These are phyloP conservation scores for Choreutis nemorana DNA, from an alignment of 2,888 invertebrate species.

Conservation along the genomic window DNA sequence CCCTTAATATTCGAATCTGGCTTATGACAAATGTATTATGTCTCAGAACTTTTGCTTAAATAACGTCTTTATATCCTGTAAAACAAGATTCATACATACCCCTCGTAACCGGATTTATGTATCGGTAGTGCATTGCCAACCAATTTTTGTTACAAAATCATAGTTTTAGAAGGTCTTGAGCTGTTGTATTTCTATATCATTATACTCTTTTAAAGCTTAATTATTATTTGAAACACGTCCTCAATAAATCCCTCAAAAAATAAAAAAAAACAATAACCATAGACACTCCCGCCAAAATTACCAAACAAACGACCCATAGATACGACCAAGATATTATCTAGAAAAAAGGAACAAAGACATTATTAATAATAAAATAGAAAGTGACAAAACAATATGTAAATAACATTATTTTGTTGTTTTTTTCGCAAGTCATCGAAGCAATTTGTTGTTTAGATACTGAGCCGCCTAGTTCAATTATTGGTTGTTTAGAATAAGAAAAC, in stretches of 20 bases:
- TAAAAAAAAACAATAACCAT: constrained; percentile 37
- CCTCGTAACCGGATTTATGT: too few relatives aligned
- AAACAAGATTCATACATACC: too few relatives aligned
- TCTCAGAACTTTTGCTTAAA: too few relatives aligned
- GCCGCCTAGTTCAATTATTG: constrained; percentile 32
- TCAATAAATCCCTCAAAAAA: constrained; percentile 27
- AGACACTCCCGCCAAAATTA: constrained; percentile 45
- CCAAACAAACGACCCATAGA: constrained; percentile 34
- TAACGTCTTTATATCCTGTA: too few relatives aligned
- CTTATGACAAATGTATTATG: too few relatives aligned
- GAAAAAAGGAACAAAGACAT: constrained; percentile 19
- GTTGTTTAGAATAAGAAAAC: constrained; percentile 21
- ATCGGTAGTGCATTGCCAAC: too few relatives aligned
- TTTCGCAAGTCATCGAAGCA: constrained; percentile 48
- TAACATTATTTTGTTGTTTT: constrained; percentile 47
- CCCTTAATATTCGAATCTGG: too few relatives aligned
- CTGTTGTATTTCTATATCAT: constrained; percentile 12
- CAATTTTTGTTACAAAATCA: constrained; percentile 11
- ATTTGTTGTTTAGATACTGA: constrained; percentile 37
- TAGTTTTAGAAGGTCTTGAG: constrained; percentile 7
- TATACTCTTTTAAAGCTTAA: too few relatives aligned
- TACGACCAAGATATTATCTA: constrained; percentile 30
- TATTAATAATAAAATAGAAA: constrained; percentile 45
- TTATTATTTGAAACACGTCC: constrained; percentile 2
- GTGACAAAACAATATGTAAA: constrained; percentile 66